Percentiles rank a stretch among this genome's conserved stretches.
phyloP scores from a whole-genome alignment of 37 sponge, comb jelly and placozoan species.

The Cliona cf. orientalis region DNA sequence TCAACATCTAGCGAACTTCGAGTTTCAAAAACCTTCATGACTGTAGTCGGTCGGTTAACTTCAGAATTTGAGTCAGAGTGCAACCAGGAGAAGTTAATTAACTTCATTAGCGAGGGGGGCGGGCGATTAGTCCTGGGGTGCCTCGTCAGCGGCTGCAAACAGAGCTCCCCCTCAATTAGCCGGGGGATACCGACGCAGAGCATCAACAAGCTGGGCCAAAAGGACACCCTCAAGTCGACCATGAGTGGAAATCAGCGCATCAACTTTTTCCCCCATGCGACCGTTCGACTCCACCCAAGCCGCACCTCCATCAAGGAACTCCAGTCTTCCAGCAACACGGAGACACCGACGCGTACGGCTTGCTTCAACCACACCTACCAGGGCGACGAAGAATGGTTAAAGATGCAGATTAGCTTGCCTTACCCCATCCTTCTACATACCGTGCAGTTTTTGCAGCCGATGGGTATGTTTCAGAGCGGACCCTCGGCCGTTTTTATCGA shows the following conservation, averaged over 20 bases:
- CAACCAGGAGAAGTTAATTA: neutral
- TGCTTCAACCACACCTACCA: constrained; percentile 42
- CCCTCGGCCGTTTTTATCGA: constrained; percentile 46
- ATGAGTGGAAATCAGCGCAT: constrained; percentile 26
- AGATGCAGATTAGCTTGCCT: constrained; percentile 34
- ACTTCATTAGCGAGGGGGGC: constrained; percentile 48
- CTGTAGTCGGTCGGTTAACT: constrained; percentile 6
- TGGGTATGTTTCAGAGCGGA: constrained; percentile 9
- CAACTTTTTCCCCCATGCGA: constrained; percentile 41
- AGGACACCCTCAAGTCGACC: constrained; percentile 28
- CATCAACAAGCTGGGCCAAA: constrained; percentile 29
- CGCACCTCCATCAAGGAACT: constrained; percentile 14
- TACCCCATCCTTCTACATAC: constrained; percentile 53
- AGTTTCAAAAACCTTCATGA: constrained; percentile 37
- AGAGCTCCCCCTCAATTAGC: neutral
- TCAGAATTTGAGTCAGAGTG: neutral
- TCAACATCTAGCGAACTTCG: neutral
- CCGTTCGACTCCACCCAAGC: neutral
- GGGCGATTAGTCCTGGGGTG: constrained; percentile 43
- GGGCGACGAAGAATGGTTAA: constrained; percentile 17
- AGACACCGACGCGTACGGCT: constrained; percentile 18
- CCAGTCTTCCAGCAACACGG: neutral
- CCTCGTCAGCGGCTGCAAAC: constrained; percentile 18
- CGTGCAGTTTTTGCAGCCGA: constrained; percentile 32
- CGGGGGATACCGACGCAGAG: neutral